phyloP scores from a whole-genome alignment of 2,113 vertebrate genomes.

The Notothenia rossii region DNA sequence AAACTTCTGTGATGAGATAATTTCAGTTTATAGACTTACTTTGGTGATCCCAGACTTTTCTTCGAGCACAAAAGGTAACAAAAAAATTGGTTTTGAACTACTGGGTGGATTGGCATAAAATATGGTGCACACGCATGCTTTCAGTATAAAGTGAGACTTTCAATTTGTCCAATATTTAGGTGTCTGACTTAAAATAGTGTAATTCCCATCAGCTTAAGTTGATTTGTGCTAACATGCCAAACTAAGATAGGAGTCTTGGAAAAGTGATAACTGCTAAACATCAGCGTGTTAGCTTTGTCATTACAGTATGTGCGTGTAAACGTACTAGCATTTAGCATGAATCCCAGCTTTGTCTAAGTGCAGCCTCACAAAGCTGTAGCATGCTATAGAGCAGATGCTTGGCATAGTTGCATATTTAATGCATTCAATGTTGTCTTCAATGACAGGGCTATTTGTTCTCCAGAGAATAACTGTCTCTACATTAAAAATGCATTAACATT shows the following conservation, averaged over 20 bases:
- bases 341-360: too few species aligned
- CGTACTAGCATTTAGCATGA: too few species aligned
- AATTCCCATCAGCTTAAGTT: too few species aligned
- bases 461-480: background rate
- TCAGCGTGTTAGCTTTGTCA: background rate
- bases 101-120: background rate
- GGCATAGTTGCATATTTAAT: background rate
- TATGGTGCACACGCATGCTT: background rate
- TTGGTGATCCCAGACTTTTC: too few species aligned
- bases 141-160: background rate
- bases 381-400: background rate
- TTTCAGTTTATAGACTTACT: too few species aligned
- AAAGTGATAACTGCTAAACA: background rate
- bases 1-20: background rate
- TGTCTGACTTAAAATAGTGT: too few species aligned
- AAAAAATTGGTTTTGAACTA: too few species aligned
- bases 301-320: too few species aligned
- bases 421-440: background rate
- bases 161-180: too few species aligned
- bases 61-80: too few species aligned
- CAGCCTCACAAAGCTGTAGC: background rate
- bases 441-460: background rate
- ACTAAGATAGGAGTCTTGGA: background rate
- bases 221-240: background rate
- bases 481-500: slow-evolving; percentile 16